Evolutionary conservation across 1,140 invertebrate species (phyloP), one percentile per base, ranked within the genome.

Genomic region (Gryon sp.): DNA sequence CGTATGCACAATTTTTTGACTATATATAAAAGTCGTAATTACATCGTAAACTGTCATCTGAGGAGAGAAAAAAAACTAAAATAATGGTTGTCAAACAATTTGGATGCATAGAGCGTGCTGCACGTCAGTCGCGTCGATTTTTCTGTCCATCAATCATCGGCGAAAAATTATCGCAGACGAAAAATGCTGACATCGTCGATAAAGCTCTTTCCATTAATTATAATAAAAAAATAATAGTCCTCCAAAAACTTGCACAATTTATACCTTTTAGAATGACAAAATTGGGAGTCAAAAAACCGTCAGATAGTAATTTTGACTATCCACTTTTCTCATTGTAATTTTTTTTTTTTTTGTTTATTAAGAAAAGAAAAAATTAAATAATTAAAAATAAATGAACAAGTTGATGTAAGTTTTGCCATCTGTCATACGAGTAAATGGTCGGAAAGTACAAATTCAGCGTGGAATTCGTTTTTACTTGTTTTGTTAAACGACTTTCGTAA

Each of bases 71-170:
- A 24, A 43, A 45, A 59, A 8, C 38, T 43, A 38, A 68, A 43
- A 69, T 50, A 73, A 73, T 57, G 24, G 16, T 43, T 41, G 50
- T 63, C 57, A 73, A 73, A 63, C 26, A 63, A 50, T 73, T 63
- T 72, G 15, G 48, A 20, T 36, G 45, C 38, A 14, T 26, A 28
- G 2, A 26, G 11, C 57, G 28, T 22, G 43, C 26, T 11, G 41
- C 11, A 15, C 22, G 32, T 68, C 63, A 60, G 53, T 30, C 28
- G 53, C 52, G 53, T 46, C 36, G 9, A 22, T 22, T 55, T 14
- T 52, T 30, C 6, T 15, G 48, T 55, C 48, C 48, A 62, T 72
- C 68, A 62, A 72, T 72, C 55, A 72, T 53, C 1, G 7, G 6
- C 16, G 6, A 22, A 46, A 62, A 72, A 62, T 62, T 28, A 62